Conservation (phyloP, 2,797 vertebrate genomes). For the Cynodonichthys magdalenae region DNA sequence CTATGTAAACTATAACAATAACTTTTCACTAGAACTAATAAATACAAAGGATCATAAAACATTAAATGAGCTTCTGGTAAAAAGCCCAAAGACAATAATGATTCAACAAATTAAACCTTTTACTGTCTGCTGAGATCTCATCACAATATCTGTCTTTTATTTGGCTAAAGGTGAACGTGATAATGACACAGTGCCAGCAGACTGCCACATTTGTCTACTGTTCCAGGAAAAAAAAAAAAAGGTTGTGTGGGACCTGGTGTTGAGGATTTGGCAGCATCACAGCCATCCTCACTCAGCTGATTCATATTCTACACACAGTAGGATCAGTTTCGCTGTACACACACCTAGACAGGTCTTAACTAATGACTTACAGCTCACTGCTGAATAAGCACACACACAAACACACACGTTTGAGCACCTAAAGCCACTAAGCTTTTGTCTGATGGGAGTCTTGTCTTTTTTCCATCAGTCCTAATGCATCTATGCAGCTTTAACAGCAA, state of each 20-base stretch:
- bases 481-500: constrained; percentile 15
- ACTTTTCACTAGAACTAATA: background rate
- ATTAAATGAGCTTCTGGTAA: background rate
- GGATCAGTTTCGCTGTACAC: constrained; percentile 47
- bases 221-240: constrained; percentile 30
- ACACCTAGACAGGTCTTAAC: constrained; percentile 45
- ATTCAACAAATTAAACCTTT: background rate
- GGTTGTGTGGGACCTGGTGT: constrained; percentile 32
- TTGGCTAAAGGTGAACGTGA: constrained; percentile 1
- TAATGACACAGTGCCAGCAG: constrained; percentile 27
- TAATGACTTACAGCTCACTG: constrained; percentile 54
- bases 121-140: constrained; percentile 1
- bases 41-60: constrained; percentile 3
- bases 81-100: background rate
- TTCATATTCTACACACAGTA: constrained; percentile 54
- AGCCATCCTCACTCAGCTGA: constrained; percentile 23
- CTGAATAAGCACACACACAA: constrained; percentile 53
- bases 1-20: background rate
- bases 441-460: constrained; percentile 27
- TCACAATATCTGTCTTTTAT: constrained; percentile 8
- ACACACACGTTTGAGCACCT: constrained; percentile 40
- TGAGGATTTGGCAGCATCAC: constrained; percentile 48
- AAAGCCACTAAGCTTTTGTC: constrained; percentile 44
- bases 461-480: constrained; percentile 29
- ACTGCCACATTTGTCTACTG: constrained; percentile 33